Base-by-base conservation (phyloP, 2,797 vertebrate genomes). In the Sebastes itinus region DNA sequence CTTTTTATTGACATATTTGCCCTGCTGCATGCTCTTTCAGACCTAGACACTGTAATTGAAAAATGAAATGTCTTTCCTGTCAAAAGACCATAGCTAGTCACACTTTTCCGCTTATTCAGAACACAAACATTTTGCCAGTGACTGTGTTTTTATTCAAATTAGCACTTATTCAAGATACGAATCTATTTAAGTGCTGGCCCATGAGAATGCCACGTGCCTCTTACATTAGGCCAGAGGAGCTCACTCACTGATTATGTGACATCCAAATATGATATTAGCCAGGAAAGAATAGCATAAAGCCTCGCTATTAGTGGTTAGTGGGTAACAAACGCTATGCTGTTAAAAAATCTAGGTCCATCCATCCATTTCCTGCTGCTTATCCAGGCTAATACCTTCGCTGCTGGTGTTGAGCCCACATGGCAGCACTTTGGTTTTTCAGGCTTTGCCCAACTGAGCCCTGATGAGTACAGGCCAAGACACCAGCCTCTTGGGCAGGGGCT, bases 211-310 rank as follows among this genome's bases (percentile, higher is more conserved):
- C 20, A 27, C 3, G 7, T 32, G 62, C 33, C 58, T 72, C 16
- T 73, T 22, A 52, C 32, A 52, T 25, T 9, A 20, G 27, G 10
- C 30, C 52, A 64, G 22, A 63, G 6, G 12, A 55, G 28, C 16
- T 33, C 22, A 10, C 55, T 30, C 30, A 11, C 28, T 12, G 18
- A 71, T 56, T 33, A 35, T 61, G 28, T 42, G 49, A 62, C 5
- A 61, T 46, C 52, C 6, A 78, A 49, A 77, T 60, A 46, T 65
- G 69, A 77, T 60, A 60, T 65, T 54, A 60, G 23, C 25, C 46
- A 20, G 59, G 25, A 38, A 12, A 52, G 3, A 74, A 28, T 13
- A 22, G n/a, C 32, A 67, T 14, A 8, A 2, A 60, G 11, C 23
- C 42, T 46, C 16, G 42, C 42, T 18, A 46, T 46, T 46, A 46